Evolutionary conservation across 2,888 invertebrate species (phyloP), one percentile per base, ranked within the genome.

Genomic region (Scaptodrosophila latifasciaeformis): DNA sequence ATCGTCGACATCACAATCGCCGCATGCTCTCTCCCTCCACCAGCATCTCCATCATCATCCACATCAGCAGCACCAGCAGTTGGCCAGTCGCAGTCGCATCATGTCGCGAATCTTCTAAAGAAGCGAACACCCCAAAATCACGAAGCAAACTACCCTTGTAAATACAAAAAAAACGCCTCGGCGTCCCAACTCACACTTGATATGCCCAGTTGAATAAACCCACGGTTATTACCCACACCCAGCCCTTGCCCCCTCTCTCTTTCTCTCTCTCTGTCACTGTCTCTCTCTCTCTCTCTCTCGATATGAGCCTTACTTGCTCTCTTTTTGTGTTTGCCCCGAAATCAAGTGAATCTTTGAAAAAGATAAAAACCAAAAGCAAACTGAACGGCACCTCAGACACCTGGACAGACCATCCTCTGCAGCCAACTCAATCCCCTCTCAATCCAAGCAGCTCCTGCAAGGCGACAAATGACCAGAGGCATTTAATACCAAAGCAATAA

Each of bases 81-180:
- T 76, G 65, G 74, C 83, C 53, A 67, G 78, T 45, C 75, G 78
- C 59, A 84, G 82, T 64, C 84, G 86, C 61, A 82, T 85, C 57
- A 84, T 86, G 84, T 86, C 86, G 64, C 84, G 86, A 62, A 86
- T 86, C 75, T 86, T 86, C 57, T 86, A 81, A 84, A 82, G 69
- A 66, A 74, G 67, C 35, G 17, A 17, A 30, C 17, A 13, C 50
- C 42, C n/a, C 4, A 9, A 6, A 29, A n/a, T 7, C 6, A 10
- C 18, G 2, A 15, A n/a, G 19, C 17, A 10, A 37, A 24, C 10
- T 19, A 42, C 50, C 30, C 49, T 52, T 59, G 65, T 65, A 62
- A 35, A 65, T 66, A 65, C 19, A 29, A 17, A 30, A 34, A 17
- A 43, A 10, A 7, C 13, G 40, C 40, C 42, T 27, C 29, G 13